A percentile compares a stretch with the other conserved stretches of the same genome.
These are phyloP conservation scores for Anoura caudifer DNA, from an alignment of 2,113 vertebrate genomes.

Conservation along the genomic window DNA sequence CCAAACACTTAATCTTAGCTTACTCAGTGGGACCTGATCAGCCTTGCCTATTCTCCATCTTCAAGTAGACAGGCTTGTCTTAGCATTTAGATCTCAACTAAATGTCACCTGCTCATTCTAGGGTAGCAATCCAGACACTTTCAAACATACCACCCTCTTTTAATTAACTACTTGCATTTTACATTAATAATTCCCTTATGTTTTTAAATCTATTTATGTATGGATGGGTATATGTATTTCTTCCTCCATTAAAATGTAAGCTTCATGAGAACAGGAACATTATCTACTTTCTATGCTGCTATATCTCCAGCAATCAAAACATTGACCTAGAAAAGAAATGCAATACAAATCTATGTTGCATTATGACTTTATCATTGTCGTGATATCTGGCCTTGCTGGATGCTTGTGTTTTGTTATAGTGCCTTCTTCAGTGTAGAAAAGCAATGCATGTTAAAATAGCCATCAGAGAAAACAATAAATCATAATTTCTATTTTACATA, in stretches of 20 bases:
- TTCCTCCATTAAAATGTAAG: neutral
- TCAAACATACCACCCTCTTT: neutral
- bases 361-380: neutral
- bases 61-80: neutral
- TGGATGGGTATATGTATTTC: neutral
- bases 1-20: neutral
- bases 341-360: neutral
- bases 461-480: neutral
- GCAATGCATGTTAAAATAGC: neutral
- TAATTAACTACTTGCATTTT: neutral
- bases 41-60: fast-evolving
- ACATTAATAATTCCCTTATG: neutral
- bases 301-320: neutral
- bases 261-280: neutral
- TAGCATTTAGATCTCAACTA: neutral
- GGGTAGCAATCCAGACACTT: neutral
- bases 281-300: neutral
- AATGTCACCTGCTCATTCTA: neutral
- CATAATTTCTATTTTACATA: neutral
- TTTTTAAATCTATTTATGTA: neutral
- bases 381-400: neutral
- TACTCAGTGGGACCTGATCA: neutral
- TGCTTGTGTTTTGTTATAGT: neutral
- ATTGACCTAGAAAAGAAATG: neutral
- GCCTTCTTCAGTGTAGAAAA: neutral